Percentiles rank a stretch among this genome's conserved stretches.
Conservation (phyloP, 2,797 vertebrate species). For the Moxostoma hubbsi region DNA sequence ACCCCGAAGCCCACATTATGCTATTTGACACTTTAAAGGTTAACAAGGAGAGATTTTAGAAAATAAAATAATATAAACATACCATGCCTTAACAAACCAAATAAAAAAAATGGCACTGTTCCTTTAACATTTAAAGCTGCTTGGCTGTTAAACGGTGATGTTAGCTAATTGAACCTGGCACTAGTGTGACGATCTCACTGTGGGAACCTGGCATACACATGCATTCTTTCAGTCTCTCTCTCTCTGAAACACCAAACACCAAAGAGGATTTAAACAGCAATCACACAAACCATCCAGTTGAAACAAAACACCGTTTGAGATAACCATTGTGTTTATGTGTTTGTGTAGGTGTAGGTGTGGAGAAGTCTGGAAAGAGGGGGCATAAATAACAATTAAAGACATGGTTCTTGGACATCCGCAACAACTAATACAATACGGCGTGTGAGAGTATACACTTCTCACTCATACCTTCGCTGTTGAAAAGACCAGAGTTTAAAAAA, state of each 20-base stretch:
- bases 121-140: slow-evolving; percentile 57
- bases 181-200: slow-evolving; percentile 55
- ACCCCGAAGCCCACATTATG: slow-evolving; percentile 19
- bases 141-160: slow-evolving; percentile 68
- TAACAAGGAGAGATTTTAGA: not conserved
- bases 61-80: slow-evolving; percentile 41
- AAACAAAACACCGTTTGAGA: slow-evolving; percentile 66
- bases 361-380: slow-evolving; percentile 51
- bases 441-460: slow-evolving; percentile 20
- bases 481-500: too few relatives aligned
- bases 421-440: slow-evolving; percentile 28
- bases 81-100: slow-evolving; percentile 49
- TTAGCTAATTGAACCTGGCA: slow-evolving; percentile 80
- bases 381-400: slow-evolving; percentile 74
- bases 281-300: slow-evolving; percentile 70
- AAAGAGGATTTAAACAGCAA: slow-evolving; percentile 76
- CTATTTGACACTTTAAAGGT: slow-evolving; percentile 1
- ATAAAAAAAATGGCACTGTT: slow-evolving; percentile 51
- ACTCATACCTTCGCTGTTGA: not conserved
- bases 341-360: not conserved
- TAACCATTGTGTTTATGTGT: slow-evolving; percentile 29
- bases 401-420: slow-evolving; percentile 60
- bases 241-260: slow-evolving; percentile 70
- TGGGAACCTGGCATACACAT: slow-evolving; percentile 67
- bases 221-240: slow-evolving; percentile 57